Conservation (phyloP, 2,797 vertebrate species). For the Sardinella longiceps region DNA sequence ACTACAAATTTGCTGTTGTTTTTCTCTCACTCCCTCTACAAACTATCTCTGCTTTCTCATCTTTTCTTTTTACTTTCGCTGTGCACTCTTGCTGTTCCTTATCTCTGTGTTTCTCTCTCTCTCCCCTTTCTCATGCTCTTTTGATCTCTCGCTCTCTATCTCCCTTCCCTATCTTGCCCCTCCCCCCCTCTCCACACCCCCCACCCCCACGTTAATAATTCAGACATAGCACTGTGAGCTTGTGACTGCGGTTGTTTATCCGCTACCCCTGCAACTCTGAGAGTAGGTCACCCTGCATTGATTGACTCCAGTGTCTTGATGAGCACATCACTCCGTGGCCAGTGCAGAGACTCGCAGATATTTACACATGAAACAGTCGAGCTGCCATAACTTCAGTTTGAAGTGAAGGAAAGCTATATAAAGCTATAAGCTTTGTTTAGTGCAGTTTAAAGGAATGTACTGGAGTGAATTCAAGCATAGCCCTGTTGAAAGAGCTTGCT, state of each 20-base stretch:
- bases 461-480: too few species aligned
- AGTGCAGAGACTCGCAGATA: neutral
- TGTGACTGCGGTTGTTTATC: constrained; percentile 49
- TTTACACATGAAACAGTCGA: neutral
- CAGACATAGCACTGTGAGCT: constrained; percentile 37
- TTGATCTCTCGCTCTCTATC: constrained; percentile 8
- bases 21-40: neutral
- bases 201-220: constrained; percentile 45
- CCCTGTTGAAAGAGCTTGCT: too few species aligned
- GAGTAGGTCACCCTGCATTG: constrained; percentile 17
- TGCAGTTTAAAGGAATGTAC: too few species aligned
- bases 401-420: neutral
- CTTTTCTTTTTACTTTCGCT: neutral
- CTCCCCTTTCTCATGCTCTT: neutral
- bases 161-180: neutral
- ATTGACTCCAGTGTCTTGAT: constrained; percentile 14
- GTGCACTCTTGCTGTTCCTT: neutral
- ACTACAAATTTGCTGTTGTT: neutral
- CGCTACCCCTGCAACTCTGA: constrained; percentile 46
- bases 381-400: neutral
- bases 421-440: too few species aligned
- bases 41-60: neutral
- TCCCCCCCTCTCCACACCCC: neutral
- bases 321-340: neutral
- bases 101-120: neutral